phyloP scores from a whole-genome alignment of 1,140 invertebrate genomes.

The Anoplolepis gracilipes region DNA sequence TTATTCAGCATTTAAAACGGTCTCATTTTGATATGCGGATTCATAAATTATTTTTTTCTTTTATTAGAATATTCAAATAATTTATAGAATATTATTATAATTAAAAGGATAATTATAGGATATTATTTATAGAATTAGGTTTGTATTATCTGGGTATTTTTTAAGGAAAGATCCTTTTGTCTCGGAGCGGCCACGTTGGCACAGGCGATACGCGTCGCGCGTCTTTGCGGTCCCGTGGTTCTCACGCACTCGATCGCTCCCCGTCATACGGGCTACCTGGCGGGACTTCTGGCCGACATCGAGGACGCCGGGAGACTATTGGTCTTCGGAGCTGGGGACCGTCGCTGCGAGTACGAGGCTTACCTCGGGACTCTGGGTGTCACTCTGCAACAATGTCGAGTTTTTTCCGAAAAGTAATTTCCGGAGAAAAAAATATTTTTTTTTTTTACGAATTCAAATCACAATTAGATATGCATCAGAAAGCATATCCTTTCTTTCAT shows the following conservation, averaged over 20 bases:
- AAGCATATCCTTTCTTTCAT: too few species aligned
- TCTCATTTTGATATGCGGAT: too few species aligned
- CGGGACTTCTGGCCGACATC: slow-evolving; percentile 88
- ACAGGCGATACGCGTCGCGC: slow-evolving; percentile 88
- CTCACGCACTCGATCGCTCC: slow-evolving; percentile 92
- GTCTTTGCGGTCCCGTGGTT: slow-evolving; percentile 90
- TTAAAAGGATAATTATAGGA: too few species aligned
- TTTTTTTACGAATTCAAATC: not conserved
- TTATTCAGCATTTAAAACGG: too few species aligned
- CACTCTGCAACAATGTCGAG: slow-evolving; percentile 81
- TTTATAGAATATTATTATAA: too few species aligned
- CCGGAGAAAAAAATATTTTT: not conserved
- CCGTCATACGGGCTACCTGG: slow-evolving; percentile 91
- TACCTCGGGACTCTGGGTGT: slow-evolving; percentile 77
- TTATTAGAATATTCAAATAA: too few species aligned
- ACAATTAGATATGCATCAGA: too few species aligned
- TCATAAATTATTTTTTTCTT: too few species aligned
- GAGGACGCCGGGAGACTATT: slow-evolving; percentile 87
- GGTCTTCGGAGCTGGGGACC: slow-evolving; percentile 86
- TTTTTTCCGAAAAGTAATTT: slow-evolving; percentile 81
- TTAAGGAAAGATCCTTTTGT: slow-evolving; percentile 92
- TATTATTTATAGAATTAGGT: too few species aligned
- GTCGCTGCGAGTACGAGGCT: slow-evolving; percentile 81
- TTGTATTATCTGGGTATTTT: too few species aligned
- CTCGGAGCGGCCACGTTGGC: slow-evolving; percentile 90